phyloP scores from a whole-genome alignment of 23 tunicate genomes.

The Aplidium turbinatum region DNA sequence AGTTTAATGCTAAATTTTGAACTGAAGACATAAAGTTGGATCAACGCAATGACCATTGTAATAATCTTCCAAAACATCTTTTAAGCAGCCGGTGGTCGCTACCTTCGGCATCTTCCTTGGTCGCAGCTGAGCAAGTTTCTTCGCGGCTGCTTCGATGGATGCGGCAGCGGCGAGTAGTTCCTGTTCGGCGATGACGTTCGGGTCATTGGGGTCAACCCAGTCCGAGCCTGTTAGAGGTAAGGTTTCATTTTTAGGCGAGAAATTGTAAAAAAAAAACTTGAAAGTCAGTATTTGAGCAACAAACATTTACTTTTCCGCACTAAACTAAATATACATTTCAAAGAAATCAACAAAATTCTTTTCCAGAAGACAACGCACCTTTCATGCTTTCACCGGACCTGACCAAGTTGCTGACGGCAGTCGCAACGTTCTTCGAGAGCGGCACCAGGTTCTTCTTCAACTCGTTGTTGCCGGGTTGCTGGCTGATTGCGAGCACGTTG shows the following conservation, averaged over 20 bases:
- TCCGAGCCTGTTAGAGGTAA: constrained; percentile 82
- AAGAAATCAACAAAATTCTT: too few relatives aligned
- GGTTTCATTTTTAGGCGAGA: too few relatives aligned
- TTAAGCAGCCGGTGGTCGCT: too few relatives aligned
- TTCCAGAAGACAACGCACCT: too few relatives aligned
- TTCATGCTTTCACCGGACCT: constrained; percentile 84
- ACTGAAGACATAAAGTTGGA: too few relatives aligned
- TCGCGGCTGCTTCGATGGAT: constrained; percentile 94
- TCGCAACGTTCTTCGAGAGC: constrained; percentile 79
- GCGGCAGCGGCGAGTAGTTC: constrained; percentile 94
- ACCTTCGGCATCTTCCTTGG: constrained; percentile 94
- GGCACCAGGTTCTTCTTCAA: constrained; percentile 61
- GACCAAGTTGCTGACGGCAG: constrained; percentile 87
- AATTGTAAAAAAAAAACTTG: too few relatives aligned
- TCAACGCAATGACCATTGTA: too few relatives aligned
- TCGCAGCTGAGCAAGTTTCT: constrained; percentile 75
- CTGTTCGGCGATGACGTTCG: constrained; percentile 97
- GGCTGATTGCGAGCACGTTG: constrained; percentile 70
- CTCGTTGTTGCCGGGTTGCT: constrained; percentile 69
- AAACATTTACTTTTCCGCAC: too few relatives aligned
- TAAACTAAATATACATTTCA: too few relatives aligned
- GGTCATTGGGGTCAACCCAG: constrained; percentile 97
- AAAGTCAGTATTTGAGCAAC: too few relatives aligned
- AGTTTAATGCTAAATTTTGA: too few relatives aligned
- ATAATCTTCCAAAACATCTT: too few relatives aligned